Percentiles rank a stretch among this genome's conserved stretches.
These are phyloP conservation scores for Octopus sinensis DNA, from an alignment of 1,140 invertebrate genomes.

Conservation along the genomic window DNA sequence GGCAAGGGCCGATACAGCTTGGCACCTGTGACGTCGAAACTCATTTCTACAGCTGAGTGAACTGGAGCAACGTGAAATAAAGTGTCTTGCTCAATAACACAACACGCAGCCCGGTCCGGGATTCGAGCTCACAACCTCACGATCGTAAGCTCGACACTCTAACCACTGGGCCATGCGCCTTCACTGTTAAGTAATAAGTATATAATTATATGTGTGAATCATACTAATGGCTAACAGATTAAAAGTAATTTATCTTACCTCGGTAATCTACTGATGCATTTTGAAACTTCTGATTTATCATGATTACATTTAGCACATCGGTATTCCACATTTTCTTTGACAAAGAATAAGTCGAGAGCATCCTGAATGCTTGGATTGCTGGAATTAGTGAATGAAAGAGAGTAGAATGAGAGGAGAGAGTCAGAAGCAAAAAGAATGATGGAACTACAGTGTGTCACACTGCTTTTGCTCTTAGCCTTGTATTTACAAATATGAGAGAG, in stretches of 20 bases:
- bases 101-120: too few relatives aligned
- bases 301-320: slow-evolving; percentile 50
- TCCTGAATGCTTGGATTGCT: slow-evolving; percentile 37
- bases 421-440: too few relatives aligned
- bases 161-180: too few relatives aligned
- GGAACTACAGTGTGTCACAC: too few relatives aligned
- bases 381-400: neutral
- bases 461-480: too few relatives aligned
- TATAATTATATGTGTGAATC: neutral
- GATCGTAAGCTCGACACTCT: too few relatives aligned
- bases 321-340: slow-evolving; percentile 46
- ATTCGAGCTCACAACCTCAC: neutral
- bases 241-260: slow-evolving; percentile 30
- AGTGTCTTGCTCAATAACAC: too few relatives aligned
- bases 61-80: too few relatives aligned
- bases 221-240: neutral
- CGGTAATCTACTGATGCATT: slow-evolving; percentile 45
- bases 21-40: too few relatives aligned
- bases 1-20: too few relatives aligned
- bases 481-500: neutral
- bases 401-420: too few relatives aligned
- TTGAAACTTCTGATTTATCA: slow-evolving; percentile 37
- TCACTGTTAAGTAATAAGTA: neutral
- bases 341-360: slow-evolving; percentile 47
- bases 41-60: too few relatives aligned